Evolutionary conservation across 2,888 invertebrate genomes (phyloP).

Genomic region (Litoditis marina): DNA sequence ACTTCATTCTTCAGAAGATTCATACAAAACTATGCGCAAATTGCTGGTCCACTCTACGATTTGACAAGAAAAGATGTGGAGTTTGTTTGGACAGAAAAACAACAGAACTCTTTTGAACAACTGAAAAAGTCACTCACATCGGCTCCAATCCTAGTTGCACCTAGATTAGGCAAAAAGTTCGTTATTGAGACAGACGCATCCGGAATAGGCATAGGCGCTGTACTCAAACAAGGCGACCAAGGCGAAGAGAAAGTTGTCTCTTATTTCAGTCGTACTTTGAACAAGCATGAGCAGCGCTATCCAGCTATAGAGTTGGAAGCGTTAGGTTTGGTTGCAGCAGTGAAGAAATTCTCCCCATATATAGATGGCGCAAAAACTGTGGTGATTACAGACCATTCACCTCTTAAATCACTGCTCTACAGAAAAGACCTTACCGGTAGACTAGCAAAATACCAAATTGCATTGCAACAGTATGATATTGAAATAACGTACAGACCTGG

Average conservation of each 20-base stretch:
- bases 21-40: slow-evolving; percentile 10
- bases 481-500: slow-evolving; percentile 19
- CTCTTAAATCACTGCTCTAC: slow-evolving; percentile 14
- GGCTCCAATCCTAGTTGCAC: slow-evolving; percentile 18
- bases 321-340: slow-evolving; percentile 14
- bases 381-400: slow-evolving; percentile 21
- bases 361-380: slow-evolving; percentile 13
- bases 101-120: neutral
- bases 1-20: slow-evolving; percentile 9
- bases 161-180: slow-evolving; percentile 16
- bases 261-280: slow-evolving; percentile 12
- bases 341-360: slow-evolving; percentile 19
- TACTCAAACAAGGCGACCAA: slow-evolving; percentile 15
- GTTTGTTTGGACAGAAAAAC: slow-evolving; percentile 2
- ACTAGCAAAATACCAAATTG: slow-evolving; percentile 14
- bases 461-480: slow-evolving; percentile 9
- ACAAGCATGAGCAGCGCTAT: slow-evolving; percentile 10
- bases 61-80: neutral
- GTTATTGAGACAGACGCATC: slow-evolving; percentile 23
- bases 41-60: slow-evolving; percentile 12
- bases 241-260: slow-evolving; percentile 13
- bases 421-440: slow-evolving; percentile 11
- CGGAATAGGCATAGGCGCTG: slow-evolving; percentile 20
- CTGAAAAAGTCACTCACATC: slow-evolving; percentile 9
- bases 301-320: slow-evolving; percentile 25